These are phyloP conservation scores for Clivina fossor DNA, from an alignment of 2,888 invertebrate species.

Conservation along the genomic window DNA sequence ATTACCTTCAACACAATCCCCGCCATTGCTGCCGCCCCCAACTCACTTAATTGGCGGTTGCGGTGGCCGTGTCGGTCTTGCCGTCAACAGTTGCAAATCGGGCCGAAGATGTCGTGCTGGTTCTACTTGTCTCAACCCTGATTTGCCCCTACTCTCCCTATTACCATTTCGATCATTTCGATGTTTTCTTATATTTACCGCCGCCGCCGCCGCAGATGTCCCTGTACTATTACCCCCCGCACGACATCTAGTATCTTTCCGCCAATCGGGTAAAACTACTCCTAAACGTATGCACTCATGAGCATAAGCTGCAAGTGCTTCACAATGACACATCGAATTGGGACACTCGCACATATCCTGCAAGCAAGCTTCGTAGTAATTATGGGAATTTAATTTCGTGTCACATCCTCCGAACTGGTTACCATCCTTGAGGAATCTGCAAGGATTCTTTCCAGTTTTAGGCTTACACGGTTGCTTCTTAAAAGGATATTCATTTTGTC, in stretches of 20 bases:
- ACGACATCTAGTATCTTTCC: conserved; percentile 65
- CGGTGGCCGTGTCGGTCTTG: conserved; percentile 7
- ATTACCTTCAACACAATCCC: too few relatives aligned
- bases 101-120: neutral
- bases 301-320: conserved; percentile 85
- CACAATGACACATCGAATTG: conserved; percentile 80
- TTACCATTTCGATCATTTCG: neutral
- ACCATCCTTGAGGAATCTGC: conserved; percentile 50
- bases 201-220: conserved; percentile 2
- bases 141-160: neutral
- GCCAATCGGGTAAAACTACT: conserved; percentile 72
- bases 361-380: conserved; percentile 84
- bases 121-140: neutral
- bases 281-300: conserved; percentile 82
- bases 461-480: conserved; percentile 56
- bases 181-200: neutral
- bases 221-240: neutral
- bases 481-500: conserved; percentile 54
- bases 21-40: conserved; percentile 4
- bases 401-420: conserved; percentile 75
- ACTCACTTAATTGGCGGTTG: conserved; percentile 22
- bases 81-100: neutral
- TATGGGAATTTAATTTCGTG: conserved; percentile 73
- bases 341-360: conserved; percentile 89
- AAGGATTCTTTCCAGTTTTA: conserved; percentile 47